These are phyloP conservation scores for Adelphocoris suturalis DNA, from an alignment of 2,888 invertebrate genomes.

Conservation along the genomic window DNA sequence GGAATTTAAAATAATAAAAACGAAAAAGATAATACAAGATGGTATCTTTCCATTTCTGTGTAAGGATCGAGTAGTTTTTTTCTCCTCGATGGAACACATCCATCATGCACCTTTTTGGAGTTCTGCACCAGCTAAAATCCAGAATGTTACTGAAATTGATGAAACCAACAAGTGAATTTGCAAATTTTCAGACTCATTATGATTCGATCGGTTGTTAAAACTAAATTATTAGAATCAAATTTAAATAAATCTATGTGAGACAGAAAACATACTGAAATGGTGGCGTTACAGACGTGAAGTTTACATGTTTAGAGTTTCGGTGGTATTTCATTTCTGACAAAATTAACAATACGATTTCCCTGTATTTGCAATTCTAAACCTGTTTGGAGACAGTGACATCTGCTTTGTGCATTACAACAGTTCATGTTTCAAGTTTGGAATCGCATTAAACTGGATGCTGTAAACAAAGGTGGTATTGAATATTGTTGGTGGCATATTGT, in stretches of 20 bases:
- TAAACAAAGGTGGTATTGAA: conserved; percentile 21
- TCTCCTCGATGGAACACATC: not conserved
- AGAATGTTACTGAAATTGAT: not conserved
- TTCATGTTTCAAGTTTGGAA: not conserved
- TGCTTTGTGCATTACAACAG: not conserved
- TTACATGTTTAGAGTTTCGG: too few species aligned
- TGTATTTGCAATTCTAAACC: conserved; percentile 1
- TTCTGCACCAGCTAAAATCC: not conserved
- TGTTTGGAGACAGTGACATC: not conserved
- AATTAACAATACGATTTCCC: not conserved
- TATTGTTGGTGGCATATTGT: conserved; percentile 34
- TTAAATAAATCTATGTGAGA: too few species aligned
- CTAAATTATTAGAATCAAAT: too few species aligned
- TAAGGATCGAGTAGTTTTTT: conserved; percentile 18
- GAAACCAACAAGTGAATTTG: not conserved
- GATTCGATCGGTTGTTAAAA: too few species aligned
- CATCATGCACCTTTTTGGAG: not conserved
- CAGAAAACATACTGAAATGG: too few species aligned
- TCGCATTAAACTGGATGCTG: conserved; percentile 21
- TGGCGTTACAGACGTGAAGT: too few species aligned
- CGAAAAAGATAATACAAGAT: too few species aligned
- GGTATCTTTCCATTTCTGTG: not conserved
- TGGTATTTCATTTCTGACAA: too few species aligned
- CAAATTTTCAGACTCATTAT: not conserved
- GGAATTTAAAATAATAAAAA: too few species aligned